Base-by-base conservation (phyloP, 1,140 invertebrate genomes). In the Aricia agestis region DNA sequence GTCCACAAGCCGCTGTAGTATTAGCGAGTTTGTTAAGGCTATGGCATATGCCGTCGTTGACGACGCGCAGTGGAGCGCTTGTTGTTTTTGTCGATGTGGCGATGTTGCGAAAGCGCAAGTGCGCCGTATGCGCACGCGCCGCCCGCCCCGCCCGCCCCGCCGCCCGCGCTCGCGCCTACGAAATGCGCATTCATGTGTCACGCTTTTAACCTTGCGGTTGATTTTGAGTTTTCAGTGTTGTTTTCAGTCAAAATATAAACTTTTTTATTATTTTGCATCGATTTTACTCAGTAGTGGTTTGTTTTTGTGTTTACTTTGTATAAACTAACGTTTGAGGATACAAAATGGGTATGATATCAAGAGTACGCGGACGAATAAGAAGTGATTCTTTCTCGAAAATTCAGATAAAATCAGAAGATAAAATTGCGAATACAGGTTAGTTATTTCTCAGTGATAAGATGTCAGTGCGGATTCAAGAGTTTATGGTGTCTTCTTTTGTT, bases 301-400 rank as follows among this genome's bases (percentile, higher is more conserved):
- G 11, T 15, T 52, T 15, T 11, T 13, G 45, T 52, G 45, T 52
- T 52, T 1, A 13, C 1, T 52, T 52, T 52, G 0, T 52, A 52
- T 52, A 13, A 10, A 52, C 11, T 52, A 15, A 52, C 45, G 7
- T 52, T 52, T 52, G 42, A 45, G 9, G 4, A 45, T 17, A 41
- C 52, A 76, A 58, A 70, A 94, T 95, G 94, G 94, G 94, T 18
- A 95, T 95, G 94, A 95, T 95, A 80, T 94, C 94, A 2, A 86
- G 94, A 74, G 94, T 95, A 72, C 91, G 94, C 32, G 93, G 94
- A 5, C 86, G 94, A 61, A 91, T 95, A 61, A 86, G 94, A 71
- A 94, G 93, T 83, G 93, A 94, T 82, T 94, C 93, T 17, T 90
- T 94, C 78, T 91, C 92, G 73, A 94, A 94, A 81, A 80, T 93